phyloP scores from a whole-genome alignment of 2,888 invertebrate species.

The Notodromas monacha region DNA sequence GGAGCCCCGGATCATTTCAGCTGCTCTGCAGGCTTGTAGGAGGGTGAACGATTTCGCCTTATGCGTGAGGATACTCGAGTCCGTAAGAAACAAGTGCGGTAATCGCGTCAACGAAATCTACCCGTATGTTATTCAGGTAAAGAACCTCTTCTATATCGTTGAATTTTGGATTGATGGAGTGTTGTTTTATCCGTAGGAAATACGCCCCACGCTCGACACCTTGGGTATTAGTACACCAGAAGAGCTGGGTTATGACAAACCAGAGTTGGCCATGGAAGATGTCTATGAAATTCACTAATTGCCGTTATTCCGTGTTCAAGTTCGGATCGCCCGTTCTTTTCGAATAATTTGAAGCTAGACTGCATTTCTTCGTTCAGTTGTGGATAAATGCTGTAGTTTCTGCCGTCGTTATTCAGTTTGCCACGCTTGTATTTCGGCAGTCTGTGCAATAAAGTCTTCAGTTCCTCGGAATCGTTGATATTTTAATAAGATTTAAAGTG shows the following conservation, averaged over 20 bases:
- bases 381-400: too few relatives aligned
- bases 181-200: conserved; percentile 29
- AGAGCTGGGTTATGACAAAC: conserved; percentile 84
- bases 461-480: too few relatives aligned
- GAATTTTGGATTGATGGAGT: neutral
- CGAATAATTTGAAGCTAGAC: too few relatives aligned
- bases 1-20: conserved; percentile 54
- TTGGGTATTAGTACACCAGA: conserved; percentile 74
- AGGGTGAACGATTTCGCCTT: conserved; percentile 75
- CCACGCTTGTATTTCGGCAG: too few relatives aligned
- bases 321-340: conserved; percentile 1
- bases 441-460: too few relatives aligned
- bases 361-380: too few relatives aligned
- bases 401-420: too few relatives aligned
- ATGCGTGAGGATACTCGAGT: conserved; percentile 66
- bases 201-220: conserved; percentile 65
- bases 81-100: conserved; percentile 61
- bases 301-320: neutral
- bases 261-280: conserved; percentile 51
- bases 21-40: conserved; percentile 63
- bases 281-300: conserved; percentile 1
- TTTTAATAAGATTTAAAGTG: too few relatives aligned
- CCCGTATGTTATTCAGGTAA: conserved; percentile 36
- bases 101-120: conserved; percentile 36
- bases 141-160: neutral